Conservation (phyloP, 2,113 vertebrate genomes). For the Cisticola juncidis region DNA sequence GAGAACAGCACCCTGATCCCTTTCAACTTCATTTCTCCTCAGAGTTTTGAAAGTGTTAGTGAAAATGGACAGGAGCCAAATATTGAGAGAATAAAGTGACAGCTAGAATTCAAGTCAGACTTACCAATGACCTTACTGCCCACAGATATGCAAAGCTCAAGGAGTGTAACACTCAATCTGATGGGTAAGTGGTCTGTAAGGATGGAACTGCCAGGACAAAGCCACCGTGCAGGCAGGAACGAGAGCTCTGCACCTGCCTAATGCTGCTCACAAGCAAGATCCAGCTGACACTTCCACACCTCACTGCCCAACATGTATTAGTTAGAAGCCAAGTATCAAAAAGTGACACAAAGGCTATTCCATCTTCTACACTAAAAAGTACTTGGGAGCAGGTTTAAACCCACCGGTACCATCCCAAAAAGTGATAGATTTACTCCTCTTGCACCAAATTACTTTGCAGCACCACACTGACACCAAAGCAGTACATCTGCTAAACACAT, state of each 20-base stretch:
- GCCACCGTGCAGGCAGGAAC: rapidly evolving
- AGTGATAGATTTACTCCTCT: not conserved
- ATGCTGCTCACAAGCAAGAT: not conserved
- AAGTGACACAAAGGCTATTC: not conserved
- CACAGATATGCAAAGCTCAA: not conserved
- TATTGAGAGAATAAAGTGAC: not conserved
- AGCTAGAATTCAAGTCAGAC: not conserved
- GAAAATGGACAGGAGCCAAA: not conserved
- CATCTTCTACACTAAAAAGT: not conserved
- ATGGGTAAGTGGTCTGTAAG: not conserved
- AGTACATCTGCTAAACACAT: not conserved
- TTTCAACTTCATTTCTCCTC: not conserved
- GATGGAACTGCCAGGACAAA: not conserved
- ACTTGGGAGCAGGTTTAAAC: not conserved
- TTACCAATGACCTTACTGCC: not conserved
- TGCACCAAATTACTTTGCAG: not conserved
- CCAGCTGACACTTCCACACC: not conserved
- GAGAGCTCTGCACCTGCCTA: not conserved
- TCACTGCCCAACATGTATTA: not conserved
- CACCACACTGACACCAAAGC: not conserved
- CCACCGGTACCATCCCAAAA: not conserved
- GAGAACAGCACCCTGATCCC: not conserved
- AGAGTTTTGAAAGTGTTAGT: not conserved
- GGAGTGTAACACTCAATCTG: not conserved
- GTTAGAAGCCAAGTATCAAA: not conserved